Conservation (phyloP, 1,140 invertebrate species). For the Calosoma granatense region DNA sequence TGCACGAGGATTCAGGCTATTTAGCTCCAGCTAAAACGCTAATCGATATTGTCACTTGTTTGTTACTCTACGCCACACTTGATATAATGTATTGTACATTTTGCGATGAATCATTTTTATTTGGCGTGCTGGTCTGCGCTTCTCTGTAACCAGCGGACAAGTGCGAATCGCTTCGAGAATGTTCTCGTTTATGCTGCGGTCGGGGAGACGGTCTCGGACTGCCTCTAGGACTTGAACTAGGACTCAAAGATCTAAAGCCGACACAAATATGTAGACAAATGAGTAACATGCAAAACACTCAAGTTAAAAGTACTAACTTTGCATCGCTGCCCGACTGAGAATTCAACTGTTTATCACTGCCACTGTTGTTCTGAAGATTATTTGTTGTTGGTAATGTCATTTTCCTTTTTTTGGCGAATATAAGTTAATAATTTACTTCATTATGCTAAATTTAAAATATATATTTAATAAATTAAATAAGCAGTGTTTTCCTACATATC, state of each 20-base stretch:
- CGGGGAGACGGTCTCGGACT: conserved; percentile 32
- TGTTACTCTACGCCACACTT: conserved; percentile 8
- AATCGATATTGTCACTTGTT: conserved; percentile 15
- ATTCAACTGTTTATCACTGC: conserved; percentile 19
- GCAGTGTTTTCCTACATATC: no score
- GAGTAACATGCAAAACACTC: neutral
- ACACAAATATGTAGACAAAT: neutral
- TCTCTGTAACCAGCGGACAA: conserved; percentile 21
- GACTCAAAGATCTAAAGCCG: conserved; percentile 24
- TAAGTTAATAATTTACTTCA: neutral
- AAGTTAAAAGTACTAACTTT: neutral
- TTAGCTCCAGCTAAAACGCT: neutral
- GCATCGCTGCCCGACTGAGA: neutral
- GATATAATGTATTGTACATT: conserved; percentile 19
- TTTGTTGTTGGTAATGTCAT: conserved; percentile 7
- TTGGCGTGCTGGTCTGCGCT: conserved; percentile 15
- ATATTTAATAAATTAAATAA: neutral
- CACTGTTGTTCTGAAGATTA: neutral
- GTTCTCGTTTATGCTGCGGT: conserved; percentile 26
- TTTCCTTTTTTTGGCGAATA: neutral
- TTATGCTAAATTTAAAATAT: neutral
- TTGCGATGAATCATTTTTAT: conserved; percentile 25
- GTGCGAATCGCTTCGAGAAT: conserved; percentile 22
- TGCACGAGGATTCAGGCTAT: neutral
- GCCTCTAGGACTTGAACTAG: conserved; percentile 28